Conservation (phyloP, 2,797 vertebrate genomes). For the Dromococcyx pavoninus region DNA sequence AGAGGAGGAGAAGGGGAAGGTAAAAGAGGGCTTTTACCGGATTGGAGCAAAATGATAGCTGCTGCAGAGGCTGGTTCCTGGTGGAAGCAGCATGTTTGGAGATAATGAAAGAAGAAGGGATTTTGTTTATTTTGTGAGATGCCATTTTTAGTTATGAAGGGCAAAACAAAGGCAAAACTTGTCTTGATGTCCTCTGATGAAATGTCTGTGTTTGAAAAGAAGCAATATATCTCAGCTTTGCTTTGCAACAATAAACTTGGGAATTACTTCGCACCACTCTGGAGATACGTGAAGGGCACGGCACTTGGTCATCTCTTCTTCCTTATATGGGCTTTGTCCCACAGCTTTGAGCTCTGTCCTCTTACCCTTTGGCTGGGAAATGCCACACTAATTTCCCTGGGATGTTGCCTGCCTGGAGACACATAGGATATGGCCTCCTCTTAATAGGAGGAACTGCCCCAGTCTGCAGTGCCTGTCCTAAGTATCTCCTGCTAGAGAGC, state of each 20-base stretch:
- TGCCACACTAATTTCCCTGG: not conserved
- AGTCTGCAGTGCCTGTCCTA: not conserved
- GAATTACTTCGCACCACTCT: not conserved
- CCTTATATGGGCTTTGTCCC: not conserved
- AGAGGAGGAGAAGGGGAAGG: not conserved
- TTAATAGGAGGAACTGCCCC: not conserved
- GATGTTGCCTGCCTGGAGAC: not conserved
- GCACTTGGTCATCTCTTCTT: not conserved
- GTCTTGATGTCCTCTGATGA: constrained; percentile 18
- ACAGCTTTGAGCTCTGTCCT: not conserved
- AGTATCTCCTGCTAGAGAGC: not conserved
- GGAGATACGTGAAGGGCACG: not conserved
- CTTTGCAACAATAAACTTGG: not conserved
- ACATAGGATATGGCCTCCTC: not conserved
- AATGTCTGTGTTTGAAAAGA: constrained; percentile 15
- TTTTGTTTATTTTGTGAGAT: not conserved
- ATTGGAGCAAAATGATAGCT: not conserved
- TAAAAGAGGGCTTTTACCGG: not conserved
- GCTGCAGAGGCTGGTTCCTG: not conserved
- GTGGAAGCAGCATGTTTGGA: not conserved
- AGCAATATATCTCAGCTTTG: not conserved
- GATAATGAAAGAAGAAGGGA: not conserved
- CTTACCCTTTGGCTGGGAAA: not conserved
- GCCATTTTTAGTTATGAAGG: constrained; percentile 1
- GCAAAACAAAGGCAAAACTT: constrained; percentile 16